Base-by-base conservation (phyloP, 2,888 invertebrate species). In the Poecilus cupreus region DNA sequence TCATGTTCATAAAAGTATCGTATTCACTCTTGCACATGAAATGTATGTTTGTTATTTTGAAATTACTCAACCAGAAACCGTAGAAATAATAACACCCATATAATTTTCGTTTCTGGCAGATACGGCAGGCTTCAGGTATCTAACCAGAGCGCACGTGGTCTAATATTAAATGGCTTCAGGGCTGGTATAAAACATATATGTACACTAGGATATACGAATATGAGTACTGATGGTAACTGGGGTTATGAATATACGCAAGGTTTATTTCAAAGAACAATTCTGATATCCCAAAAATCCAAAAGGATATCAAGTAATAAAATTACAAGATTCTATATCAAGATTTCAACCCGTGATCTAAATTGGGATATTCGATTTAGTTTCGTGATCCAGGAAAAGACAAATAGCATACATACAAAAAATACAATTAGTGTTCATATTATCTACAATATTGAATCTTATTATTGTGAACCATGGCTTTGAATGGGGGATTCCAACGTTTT, bases 21-120 rank as follows among this genome's bases (percentile, higher is more conserved):
- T 72, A 72, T 72, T 72, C 72, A 43, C 70, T 60, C 60, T 72
- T 72, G 26, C 72, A 37, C 72, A 49, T 46, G 43, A 43, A 72
- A 16, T 16, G 22, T 32, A 24, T 49, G 49, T 72, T 46, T 72
- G 72, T 24, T 22, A n/a, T 46, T 72, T 8, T 43, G 22, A 24
- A 43, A 43, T 43, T 20, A 72, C 49, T 72, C 72, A 72, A 72
- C 46, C 24, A 26, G 72, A 72, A 72, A 72, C 46, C 20, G 22
- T n/a, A 43, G 26, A 60, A 72, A 49, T 72, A 72, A 72, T 72
- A 43, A 72, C 49, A 68, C 32, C 32, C 37, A 68, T 68, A 68
- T 68, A 32, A 68, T 32, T 68, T 60, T 32, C 37, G 16, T 22
- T 60, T 60, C 24, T 60, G 60, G 43, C 43, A 43, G 43, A 43